A percentile compares a stretch with the other conserved stretches of the same genome.
phyloP scores from a whole-genome alignment of 2,797 vertebrate species.

The Macroramphosus scolopax region DNA sequence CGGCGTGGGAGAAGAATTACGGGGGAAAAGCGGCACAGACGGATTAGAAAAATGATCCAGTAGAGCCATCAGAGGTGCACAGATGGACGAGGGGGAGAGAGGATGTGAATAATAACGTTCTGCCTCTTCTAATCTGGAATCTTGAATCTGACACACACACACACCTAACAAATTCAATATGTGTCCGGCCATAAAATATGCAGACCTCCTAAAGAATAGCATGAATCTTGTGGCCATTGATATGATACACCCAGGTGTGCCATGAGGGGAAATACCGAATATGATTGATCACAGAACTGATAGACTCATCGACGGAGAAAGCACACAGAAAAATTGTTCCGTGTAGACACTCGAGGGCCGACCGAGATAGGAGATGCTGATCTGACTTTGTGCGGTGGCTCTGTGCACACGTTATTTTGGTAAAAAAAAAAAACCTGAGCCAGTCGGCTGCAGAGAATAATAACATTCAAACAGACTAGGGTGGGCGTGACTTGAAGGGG shows the following conservation, averaged over 20 bases:
- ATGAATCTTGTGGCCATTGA: no score
- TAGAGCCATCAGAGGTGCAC: conserved; percentile 17
- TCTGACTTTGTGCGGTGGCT: conserved; percentile 13
- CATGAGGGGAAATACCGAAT: background rate
- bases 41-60: conserved; percentile 26
- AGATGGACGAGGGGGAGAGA: background rate
- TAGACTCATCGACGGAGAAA: no score
- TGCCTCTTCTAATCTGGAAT: background rate
- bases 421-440: conserved; percentile 24
- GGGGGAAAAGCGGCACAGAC: conserved; percentile 5
- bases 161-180: background rate
- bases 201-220: no score
- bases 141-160: background rate
- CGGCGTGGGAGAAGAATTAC: conserved; percentile 32
- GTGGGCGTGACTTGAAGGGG: background rate
- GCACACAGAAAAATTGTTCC: no score
- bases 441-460: no score
- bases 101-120: background rate
- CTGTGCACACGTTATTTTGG: conserved; percentile 32
- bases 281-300: no score
- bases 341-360: no score
- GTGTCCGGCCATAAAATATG: no score
- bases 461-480: conserved; percentile 7
- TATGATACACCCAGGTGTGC: background rate
- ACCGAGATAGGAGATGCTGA: conserved; percentile 1